Conservation (phyloP, 2,113 vertebrate species). For the Ageneiosus marmoratus region DNA sequence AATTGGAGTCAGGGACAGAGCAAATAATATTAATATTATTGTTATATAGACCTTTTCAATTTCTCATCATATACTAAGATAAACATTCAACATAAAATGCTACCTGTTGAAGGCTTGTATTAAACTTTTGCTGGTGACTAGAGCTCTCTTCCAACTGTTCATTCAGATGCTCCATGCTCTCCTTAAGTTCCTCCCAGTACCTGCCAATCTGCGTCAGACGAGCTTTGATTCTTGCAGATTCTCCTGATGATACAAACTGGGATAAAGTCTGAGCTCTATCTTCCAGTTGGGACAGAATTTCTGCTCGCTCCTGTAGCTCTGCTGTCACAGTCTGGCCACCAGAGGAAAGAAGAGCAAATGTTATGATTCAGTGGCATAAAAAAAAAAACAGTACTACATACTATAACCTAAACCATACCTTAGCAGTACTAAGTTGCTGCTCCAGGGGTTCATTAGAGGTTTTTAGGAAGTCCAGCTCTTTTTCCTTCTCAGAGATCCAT, state of each 20-base stretch:
- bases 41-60: not conserved
- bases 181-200: constrained; percentile 89
- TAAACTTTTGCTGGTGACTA: constrained; percentile 82
- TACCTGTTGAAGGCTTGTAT: constrained; percentile 81
- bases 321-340: constrained; percentile 70
- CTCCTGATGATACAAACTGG: constrained; percentile 87
- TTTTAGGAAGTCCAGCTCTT: constrained; percentile 81
- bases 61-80: not conserved
- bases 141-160: constrained; percentile 78
- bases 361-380: not conserved
- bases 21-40: not conserved
- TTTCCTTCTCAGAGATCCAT: constrained; percentile 92
- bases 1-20: not conserved
- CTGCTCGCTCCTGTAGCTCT: constrained; percentile 75
- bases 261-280: constrained; percentile 79
- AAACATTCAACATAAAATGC: not conserved
- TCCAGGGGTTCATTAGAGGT: constrained; percentile 76
- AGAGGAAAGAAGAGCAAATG: constrained; percentile 12
- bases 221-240: constrained; percentile 87
- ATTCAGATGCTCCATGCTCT: constrained; percentile 79
- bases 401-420: constrained; percentile 72
- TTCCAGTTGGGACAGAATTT: constrained; percentile 78
- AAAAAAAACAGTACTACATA: not conserved
- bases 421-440: constrained; percentile 81
- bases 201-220: constrained; percentile 86